Base-by-base conservation (phyloP, 2,888 invertebrate species). In the Hanleya hanleyi region DNA sequence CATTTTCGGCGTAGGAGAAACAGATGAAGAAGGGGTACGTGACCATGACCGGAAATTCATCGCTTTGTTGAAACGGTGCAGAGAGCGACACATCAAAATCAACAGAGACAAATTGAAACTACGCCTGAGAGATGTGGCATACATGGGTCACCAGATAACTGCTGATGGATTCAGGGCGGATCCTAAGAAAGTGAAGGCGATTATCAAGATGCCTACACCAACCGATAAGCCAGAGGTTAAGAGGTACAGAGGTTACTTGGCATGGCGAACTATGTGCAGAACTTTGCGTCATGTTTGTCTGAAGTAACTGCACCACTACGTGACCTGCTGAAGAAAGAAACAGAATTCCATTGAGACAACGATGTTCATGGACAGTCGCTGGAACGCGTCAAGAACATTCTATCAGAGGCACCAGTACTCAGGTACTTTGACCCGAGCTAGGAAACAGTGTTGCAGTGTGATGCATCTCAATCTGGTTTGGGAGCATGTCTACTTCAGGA, bases 231-330 rank as follows among this genome's bases (percentile, higher is more conserved):
- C 69, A 47, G 72, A 41, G 32, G 68, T 76, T 26, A n/a, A n/a
- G n/a, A n/a, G n/a, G n/a, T n/a, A n/a, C 75, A 75, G 47, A 29
- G 75, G 12, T 26, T 79, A 29, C 35, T 69, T 18, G 76, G 77
- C 12, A 72, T 77, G 62, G 64, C 70, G 5, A 73, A 72, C 33
- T 77, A 71, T 50, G 65, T 79, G 18, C 67, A 76, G 32, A 75
- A 67, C 67, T 78, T 78, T 38, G 66, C 72, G 47, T 73, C 75
- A 29, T 37, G 62, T 4, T 18, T 78, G 29, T 77, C 77, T n/a
- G 73, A 78, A 51, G 33, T 69, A 12, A 74, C 71, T 22, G 64
- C 64, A 51, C 70, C 77, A 36, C 35, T 78, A 26, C 50, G 73
- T 57, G 38, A 69, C 18, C 62, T 74, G 0, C n/a, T 70, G 4